Percentiles rank a stretch among this genome's conserved stretches.
Conservation (phyloP, 1,140 invertebrate species). For the Drosophila mauritiana region DNA sequence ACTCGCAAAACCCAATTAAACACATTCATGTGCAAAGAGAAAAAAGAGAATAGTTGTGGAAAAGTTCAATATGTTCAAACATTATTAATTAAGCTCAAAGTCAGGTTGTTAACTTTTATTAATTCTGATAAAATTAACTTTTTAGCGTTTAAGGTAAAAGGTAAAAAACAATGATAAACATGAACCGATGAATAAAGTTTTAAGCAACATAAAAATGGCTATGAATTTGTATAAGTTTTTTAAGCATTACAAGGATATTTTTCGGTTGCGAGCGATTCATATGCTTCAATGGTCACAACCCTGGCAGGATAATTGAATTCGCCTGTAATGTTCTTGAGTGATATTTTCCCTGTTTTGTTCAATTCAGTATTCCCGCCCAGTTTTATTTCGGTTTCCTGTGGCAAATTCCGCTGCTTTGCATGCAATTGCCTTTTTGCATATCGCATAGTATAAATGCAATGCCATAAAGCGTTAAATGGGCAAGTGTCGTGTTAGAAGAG, state of each 20-base stretch:
- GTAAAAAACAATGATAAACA: too few relatives aligned
- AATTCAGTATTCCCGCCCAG: conserved; percentile 30
- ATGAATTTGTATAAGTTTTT: too few relatives aligned
- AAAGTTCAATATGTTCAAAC: background rate
- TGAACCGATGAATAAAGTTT: too few relatives aligned
- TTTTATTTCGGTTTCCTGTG: conserved; percentile 62
- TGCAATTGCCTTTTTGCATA: conserved; percentile 59
- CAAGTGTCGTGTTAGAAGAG: conserved; percentile 53
- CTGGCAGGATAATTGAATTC: background rate
- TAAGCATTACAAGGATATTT: too few relatives aligned
- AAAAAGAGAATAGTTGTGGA: background rate
- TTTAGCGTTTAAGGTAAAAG: too few relatives aligned
- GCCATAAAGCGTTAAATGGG: conserved; percentile 63
- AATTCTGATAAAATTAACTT: background rate
- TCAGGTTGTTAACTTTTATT: background rate
- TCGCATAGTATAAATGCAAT: conserved; percentile 58
- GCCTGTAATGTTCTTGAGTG: background rate
- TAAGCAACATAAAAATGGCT: too few relatives aligned
- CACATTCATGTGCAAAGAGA: background rate
- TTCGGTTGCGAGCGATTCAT: background rate
- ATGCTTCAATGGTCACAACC: background rate
- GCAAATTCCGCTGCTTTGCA: conserved; percentile 58
- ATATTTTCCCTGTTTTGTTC: background rate
- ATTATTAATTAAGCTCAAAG: background rate
- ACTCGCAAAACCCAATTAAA: background rate